Base-by-base conservation (phyloP, 2,797 vertebrate genomes). In the Enteromius mattozi region DNA sequence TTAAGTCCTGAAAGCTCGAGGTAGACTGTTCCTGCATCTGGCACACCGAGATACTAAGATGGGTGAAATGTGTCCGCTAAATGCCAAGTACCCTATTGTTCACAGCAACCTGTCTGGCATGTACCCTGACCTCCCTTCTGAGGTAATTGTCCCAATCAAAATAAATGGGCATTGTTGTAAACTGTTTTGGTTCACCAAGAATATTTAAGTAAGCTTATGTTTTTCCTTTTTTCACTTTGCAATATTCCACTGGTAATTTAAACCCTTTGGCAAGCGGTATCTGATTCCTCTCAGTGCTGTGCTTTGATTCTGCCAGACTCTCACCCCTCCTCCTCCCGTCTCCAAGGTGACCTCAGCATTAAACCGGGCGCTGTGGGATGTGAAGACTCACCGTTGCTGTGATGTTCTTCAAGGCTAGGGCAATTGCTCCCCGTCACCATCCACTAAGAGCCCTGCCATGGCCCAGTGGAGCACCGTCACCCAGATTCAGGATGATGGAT, bases 401-500 rank as follows among this genome's bases (percentile, higher is more conserved):
- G 74, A 72, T 45, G 49, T 76, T 86, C 81, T 81, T 80, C 68
- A 84, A 89, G 85, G 81, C 78, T 61, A 49, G 80, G 78, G 83
- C 88, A 84, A 87, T 88, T 72, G 81, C 81, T 88, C 78, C 85
- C 81, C 59, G 74, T 88, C 85, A 86, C 69, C 81, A 84, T 84
- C 85, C 85, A 82, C 87, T 86, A 86, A 83, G 45, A 86, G 78
- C 68, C 68, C 56, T 80, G 84, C 78, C 84, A 83, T 42, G 77
- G 81, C 86, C 84, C 81, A 88, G 82, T 37, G n/a, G 40, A 81
- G 76, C 65, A n/a, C 85, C 63, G 85, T 88, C 88, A 81, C 61
- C 88, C 75, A 68, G 85, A 85, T 88, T 89, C 86, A 87, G 78
- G 45, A 74, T 87, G 86, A 89, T 89, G 85, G 86, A 89, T 86